Percentiles rank a stretch among this genome's conserved stretches.
phyloP scores from a whole-genome alignment of 2,113 vertebrate genomes.

The Blennius ocellaris region DNA sequence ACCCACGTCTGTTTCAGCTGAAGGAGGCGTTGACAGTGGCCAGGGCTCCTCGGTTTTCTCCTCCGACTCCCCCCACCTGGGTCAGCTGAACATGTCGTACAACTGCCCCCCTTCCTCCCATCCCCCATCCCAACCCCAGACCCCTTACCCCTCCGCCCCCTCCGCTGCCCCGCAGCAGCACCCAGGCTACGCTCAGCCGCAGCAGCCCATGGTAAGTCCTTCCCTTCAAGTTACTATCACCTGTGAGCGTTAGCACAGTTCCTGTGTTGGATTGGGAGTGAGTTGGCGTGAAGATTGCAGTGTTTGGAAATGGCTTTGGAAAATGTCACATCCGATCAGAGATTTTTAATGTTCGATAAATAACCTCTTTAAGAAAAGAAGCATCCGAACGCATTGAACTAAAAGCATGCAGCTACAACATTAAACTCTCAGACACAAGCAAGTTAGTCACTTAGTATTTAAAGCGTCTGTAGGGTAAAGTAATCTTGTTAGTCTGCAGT shows the following conservation, averaged over 20 bases:
- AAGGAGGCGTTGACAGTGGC: conserved; percentile 91
- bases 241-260: background rate
- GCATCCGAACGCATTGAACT: too few relatives aligned
- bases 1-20: conserved; percentile 79
- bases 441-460: too few relatives aligned
- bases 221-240: background rate
- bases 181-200: conserved; percentile 84
- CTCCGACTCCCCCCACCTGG: conserved; percentile 84
- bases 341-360: too few relatives aligned
- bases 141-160: conserved; percentile 79
- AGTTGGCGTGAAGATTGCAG: conserved; percentile 41
- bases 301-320: conserved; percentile 14
- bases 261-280: conserved; percentile 17
- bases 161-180: conserved; percentile 83
- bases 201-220: conserved; percentile 90
- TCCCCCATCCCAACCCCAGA: conserved; percentile 81
- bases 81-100: conserved; percentile 90
- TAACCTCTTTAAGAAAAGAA: too few relatives aligned
- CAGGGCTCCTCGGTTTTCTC: conserved; percentile 93
- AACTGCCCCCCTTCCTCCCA: conserved; percentile 82
- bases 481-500: too few relatives aligned
- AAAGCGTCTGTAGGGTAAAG: too few relatives aligned
- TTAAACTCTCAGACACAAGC: too few relatives aligned
- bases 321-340: background rate
- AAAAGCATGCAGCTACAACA: too few relatives aligned